phyloP scores from a whole-genome alignment of 2,797 vertebrate species.

The Numenius phaeopus region DNA sequence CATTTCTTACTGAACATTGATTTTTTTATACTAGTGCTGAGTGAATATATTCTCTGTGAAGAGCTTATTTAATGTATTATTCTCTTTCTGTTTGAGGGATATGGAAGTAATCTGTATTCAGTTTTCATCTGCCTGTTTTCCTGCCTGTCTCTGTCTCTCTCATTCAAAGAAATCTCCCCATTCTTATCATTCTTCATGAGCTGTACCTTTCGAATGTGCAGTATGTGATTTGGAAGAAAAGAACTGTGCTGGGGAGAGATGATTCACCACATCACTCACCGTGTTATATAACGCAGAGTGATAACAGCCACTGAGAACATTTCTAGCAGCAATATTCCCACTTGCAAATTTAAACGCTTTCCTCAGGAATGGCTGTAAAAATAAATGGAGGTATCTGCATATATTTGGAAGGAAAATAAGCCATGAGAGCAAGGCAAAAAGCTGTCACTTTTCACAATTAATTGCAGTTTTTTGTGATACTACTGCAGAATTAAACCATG shows the following conservation, averaged over 20 bases:
- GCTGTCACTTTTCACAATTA: background rate
- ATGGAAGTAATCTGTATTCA: background rate
- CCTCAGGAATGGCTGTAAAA: background rate
- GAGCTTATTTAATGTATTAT: background rate
- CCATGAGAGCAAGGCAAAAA: background rate
- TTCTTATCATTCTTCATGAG: background rate
- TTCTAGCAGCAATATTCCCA: background rate
- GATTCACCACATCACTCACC: constrained; percentile 20
- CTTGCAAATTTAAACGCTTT: background rate
- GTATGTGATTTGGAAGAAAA: background rate
- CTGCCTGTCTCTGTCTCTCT: background rate
- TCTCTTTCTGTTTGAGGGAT: background rate
- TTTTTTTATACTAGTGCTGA: background rate
- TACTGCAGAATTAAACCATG: background rate
- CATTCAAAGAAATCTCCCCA: background rate
- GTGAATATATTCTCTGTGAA: background rate
- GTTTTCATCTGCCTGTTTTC: background rate
- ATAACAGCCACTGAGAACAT: background rate
- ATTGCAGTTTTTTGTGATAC: background rate
- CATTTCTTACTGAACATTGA: background rate
- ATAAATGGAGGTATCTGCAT: background rate
- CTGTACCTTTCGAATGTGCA: background rate
- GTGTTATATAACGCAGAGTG: background rate
- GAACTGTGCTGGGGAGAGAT: background rate
- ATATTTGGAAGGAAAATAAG: background rate